Percentiles rank a stretch among this genome's conserved stretches.
Evolutionary conservation across 2,888 invertebrate genomes (phyloP).

Genomic region (Cerceris ruficornis): DNA sequence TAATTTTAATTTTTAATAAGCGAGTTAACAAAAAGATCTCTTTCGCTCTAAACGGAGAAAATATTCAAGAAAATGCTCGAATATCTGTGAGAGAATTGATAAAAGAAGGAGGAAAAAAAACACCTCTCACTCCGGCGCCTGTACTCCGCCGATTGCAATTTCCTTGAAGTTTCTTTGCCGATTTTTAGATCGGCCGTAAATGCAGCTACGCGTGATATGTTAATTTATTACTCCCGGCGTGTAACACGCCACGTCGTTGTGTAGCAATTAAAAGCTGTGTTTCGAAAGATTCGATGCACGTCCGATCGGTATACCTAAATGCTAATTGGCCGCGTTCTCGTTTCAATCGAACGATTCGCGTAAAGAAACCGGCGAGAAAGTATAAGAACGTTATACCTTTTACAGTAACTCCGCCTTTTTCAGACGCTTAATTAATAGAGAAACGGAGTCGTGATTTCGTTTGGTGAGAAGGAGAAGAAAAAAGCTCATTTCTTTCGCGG

Average conservation of each 20-base stretch:
- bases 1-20: not conserved
- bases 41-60: no score
- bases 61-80: no score
- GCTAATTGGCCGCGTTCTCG: slow-evolving; percentile 52
- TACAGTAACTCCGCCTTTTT: slow-evolving; percentile 31
- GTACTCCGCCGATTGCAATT: not conserved
- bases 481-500: slow-evolving; percentile 15
- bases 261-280: slow-evolving; percentile 43
- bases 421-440: slow-evolving; percentile 45
- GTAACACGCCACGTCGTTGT: slow-evolving; percentile 7
- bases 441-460: slow-evolving; percentile 45
- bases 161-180: not conserved
- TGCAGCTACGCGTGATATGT: not conserved
- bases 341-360: slow-evolving; percentile 45
- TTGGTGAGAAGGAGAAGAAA: slow-evolving; percentile 39
- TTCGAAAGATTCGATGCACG: slow-evolving; percentile 45
- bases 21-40: no score
- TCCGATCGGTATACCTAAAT: slow-evolving; percentile 40
- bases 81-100: no score
- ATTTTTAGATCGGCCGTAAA: not conserved
- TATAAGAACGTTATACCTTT: slow-evolving; percentile 40
- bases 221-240: slow-evolving; percentile 18
- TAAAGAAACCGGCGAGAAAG: slow-evolving; percentile 19
- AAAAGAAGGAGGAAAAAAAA: no score
- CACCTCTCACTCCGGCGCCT: not conserved